phyloP scores from a whole-genome alignment of 2,797 vertebrate genomes.

The Acridotheres tristis region DNA sequence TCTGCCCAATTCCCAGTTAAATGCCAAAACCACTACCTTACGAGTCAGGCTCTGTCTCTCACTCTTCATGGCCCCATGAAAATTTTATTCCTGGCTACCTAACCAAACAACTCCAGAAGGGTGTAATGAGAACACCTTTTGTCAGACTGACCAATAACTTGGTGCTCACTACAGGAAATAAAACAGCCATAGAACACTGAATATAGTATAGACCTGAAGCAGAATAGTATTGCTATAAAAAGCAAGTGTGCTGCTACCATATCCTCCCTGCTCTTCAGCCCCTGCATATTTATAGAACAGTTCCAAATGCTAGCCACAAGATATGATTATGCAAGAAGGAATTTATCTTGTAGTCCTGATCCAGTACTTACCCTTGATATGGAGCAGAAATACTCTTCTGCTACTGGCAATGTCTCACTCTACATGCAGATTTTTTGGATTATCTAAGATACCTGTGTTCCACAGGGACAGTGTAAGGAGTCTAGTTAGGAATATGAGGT shows the following conservation, averaged over 20 bases:
- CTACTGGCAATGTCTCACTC: background rate
- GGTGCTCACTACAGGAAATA: background rate
- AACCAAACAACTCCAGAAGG: background rate
- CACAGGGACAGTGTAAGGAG: background rate
- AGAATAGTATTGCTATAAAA: background rate
- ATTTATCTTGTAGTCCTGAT: background rate
- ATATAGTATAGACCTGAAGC: background rate
- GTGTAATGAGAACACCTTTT: background rate
- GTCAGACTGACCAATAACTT: background rate
- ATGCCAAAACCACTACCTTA: background rate
- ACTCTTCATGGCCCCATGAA: background rate
- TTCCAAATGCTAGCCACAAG: background rate
- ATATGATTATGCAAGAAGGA: background rate
- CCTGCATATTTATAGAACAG: background rate
- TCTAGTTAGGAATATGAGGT: background rate
- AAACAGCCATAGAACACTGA: background rate
- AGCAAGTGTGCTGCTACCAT: background rate
- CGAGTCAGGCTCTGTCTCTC: background rate
- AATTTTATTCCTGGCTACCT: background rate
- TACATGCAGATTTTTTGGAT: background rate
- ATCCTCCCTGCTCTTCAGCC: background rate
- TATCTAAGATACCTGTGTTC: background rate
- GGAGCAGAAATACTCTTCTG: background rate
- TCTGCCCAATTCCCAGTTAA: background rate
- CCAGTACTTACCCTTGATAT: background rate